phyloP scores from a whole-genome alignment of 2,888 invertebrate species.

The Tineola bisselliella region DNA sequence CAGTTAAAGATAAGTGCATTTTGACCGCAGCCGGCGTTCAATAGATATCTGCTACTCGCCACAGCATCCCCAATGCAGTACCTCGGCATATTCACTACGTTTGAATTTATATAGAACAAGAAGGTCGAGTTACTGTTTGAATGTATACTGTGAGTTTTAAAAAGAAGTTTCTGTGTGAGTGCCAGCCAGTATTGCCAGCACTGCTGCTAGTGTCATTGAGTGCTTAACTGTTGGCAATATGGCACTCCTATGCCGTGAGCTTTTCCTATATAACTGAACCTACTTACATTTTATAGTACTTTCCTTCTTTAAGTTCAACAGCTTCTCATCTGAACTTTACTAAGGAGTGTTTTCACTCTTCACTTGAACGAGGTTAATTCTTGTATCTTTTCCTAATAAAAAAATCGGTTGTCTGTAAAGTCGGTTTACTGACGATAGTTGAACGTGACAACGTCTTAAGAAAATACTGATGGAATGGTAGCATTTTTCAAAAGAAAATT shows the following conservation, averaged over 20 bases:
- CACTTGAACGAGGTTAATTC: too few relatives aligned
- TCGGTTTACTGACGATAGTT: too few relatives aligned
- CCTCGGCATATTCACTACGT: too few relatives aligned
- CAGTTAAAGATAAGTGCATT: slow-evolving; percentile 13
- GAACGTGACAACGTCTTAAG: too few relatives aligned
- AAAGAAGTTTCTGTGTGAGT: not conserved
- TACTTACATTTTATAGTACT: not conserved
- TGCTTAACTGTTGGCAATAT: not conserved
- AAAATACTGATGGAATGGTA: too few relatives aligned
- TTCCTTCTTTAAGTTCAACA: not conserved
- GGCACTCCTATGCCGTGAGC: not conserved
- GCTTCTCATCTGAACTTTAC: too few relatives aligned
- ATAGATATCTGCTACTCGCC: not conserved
- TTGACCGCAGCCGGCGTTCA: slow-evolving; percentile 11
- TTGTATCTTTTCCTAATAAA: too few relatives aligned
- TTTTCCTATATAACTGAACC: not conserved
- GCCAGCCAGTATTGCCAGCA: not conserved
- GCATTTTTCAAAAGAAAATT: too few relatives aligned
- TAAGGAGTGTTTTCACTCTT: too few relatives aligned
- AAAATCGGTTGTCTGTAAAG: too few relatives aligned
- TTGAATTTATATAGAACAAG: not conserved
- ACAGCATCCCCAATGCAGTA: not conserved
- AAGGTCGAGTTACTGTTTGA: not conserved
- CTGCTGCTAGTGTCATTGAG: not conserved
- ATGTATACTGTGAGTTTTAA: not conserved